Base-by-base conservation (phyloP, 2,888 invertebrate genomes). In the Torymus tubicola region DNA sequence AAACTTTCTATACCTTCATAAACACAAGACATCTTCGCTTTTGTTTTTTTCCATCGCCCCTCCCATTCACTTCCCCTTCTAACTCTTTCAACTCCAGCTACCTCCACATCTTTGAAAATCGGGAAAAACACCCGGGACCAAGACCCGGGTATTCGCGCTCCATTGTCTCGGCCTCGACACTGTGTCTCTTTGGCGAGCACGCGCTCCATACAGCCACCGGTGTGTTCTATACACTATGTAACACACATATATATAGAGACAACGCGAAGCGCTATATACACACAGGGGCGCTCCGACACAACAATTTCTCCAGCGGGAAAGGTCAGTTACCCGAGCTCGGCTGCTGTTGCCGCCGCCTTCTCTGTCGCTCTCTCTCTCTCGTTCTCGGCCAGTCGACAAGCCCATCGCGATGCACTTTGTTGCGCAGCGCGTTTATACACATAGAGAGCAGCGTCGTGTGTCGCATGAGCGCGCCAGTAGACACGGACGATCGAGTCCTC, bases 281-380 rank as follows among this genome's bases (percentile, higher is more conserved):
- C 61, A 61, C 52, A 42, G 13, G 14, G 71, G n/a, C 24, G 42
- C 14, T 13, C 55, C 64, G 31, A 31, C 31, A 42, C 18, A 73
- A 73, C 64, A 73, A 73, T 73, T 73, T 64, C 73, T 64, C 64
- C 42, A 31, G 57, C 55, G 57, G 61, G 73, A 73, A 65, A 73
- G 73, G 73, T 73, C 73, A 73, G 73, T 73, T 73, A 73, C 73
- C 73, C 73, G 24, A 31, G 31, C 52, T 2, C 31, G 52, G 52
- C 67, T 67, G 67, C 16, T 2, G 11, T 12, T 16, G 2, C 31
- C 24, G 24, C 24, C 24, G 52, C 24, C 24, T 2, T 3, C 24
- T 18, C 65, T 50, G 50, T 18, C 11, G 1, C n/a, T n/a, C 3
- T 42, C 1, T 8, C 12, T 65, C 52, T 64, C 42, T 64, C 71